phyloP scores from a whole-genome alignment of 1,140 invertebrate genomes.

The Dreissena rostriformis region DNA sequence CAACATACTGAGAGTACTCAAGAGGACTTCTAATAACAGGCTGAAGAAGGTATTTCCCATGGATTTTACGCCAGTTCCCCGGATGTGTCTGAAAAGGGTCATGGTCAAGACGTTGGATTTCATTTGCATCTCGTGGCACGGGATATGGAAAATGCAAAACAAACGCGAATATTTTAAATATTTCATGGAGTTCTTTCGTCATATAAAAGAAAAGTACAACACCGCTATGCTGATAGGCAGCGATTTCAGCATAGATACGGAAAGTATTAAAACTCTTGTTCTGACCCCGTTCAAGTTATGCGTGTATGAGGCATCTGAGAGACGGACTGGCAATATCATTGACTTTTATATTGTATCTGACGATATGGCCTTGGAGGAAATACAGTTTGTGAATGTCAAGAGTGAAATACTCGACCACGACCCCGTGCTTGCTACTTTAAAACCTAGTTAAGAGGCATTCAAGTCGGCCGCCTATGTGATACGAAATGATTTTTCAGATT shows the following conservation, averaged over 20 bases:
- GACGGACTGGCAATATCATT: neutral
- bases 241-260: neutral
- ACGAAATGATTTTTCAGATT: no score
- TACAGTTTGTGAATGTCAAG: no score
- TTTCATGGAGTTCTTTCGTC: neutral
- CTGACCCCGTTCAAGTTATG: neutral
- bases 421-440: no score
- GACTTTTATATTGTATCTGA: neutral
- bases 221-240: neutral
- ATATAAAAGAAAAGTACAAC: neutral
- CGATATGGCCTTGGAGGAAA: neutral
- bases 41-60: neutral
- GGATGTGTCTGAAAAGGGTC: neutral
- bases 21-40: neutral
- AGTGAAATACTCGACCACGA: no score
- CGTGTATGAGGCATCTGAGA: neutral
- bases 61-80: neutral
- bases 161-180: neutral
- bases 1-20: neutral
- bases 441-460: no score
- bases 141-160: neutral
- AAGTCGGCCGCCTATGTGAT: no score
- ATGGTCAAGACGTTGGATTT: neutral
- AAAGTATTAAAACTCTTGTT: neutral
- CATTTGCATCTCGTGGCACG: neutral